Base-by-base conservation (phyloP, 1,140 invertebrate species). In the Habropoda laboriosa region DNA sequence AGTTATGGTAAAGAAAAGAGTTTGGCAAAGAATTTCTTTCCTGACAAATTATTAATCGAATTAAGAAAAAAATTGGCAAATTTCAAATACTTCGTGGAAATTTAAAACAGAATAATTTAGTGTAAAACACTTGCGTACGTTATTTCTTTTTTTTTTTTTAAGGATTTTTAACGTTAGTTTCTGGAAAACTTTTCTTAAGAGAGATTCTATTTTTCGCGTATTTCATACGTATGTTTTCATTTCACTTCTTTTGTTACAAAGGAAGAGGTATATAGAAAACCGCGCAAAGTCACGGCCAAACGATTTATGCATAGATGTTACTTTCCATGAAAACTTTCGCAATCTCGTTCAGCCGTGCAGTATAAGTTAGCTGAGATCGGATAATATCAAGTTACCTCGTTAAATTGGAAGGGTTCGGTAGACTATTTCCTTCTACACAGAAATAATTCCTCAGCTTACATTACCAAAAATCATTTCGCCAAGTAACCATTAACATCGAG, bases 371-470 rank as follows among this genome's bases (percentile, higher is more conserved):
- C 77, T 71, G 73, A 77, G 82, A 86, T 83, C 75, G 71, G 73
- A 81, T 87, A 90, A 90, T 89, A 90, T 90, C 89, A 86, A 89
- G 89, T 90, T 91, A 90, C 85, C 88, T 90, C 83, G 87, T 91
- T 90, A 90, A 89, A 89, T 89, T 87, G 86, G 87, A 88, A 91
- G 88, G 86, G 88, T 85, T 89, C 87, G 76, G 80, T 79, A 79
- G 77, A 77, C 84, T 81, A 79, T 51, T 87, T 81, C 70, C 77
- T 79, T 73, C 61, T 47, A 67, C 74, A 78, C 57, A 74, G 85
- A 64, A 89, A 89, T 88, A 87, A 88, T 77, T 74, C 80, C 77
- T 76, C 12, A 21, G n/a, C 75, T 42, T 16, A 40, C 30, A 45
- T 58, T 64, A 47, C 38, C 32, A 53, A 76, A 76, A 77, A 64